Evolutionary conservation across 2,888 invertebrate genomes (phyloP).

Genomic region (Blastobasis adustella): DNA sequence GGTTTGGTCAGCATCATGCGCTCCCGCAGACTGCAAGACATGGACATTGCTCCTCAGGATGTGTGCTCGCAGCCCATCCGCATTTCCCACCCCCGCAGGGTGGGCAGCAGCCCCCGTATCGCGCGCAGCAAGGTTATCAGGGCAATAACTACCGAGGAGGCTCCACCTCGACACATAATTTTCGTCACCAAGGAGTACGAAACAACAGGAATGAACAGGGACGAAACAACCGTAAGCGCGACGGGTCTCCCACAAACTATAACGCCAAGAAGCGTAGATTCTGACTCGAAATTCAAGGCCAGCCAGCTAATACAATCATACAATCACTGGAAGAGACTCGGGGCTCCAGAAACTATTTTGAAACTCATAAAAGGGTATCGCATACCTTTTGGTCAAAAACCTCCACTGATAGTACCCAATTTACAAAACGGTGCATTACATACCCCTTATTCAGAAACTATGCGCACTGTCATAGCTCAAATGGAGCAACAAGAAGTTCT

Average conservation of each 20-base stretch:
- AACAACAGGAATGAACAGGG: neutral
- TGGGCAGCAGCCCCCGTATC: neutral
- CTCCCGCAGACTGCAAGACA: slow-evolving; percentile 8
- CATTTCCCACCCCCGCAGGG: slow-evolving; percentile 8
- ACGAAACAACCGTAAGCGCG: neutral
- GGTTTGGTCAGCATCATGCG: slow-evolving; percentile 1
- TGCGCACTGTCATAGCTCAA: neutral
- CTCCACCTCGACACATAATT: neutral
- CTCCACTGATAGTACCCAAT: neutral
- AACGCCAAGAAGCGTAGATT: slow-evolving; percentile 3
- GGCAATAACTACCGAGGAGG: neutral
- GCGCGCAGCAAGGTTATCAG: neutral
- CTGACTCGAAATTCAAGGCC: slow-evolving; percentile 12
- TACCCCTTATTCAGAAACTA: neutral
- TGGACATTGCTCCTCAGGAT: neutral
- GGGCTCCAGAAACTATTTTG: slow-evolving; percentile 9
- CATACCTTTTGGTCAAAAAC: slow-evolving; percentile 1
- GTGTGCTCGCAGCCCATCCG: neutral
- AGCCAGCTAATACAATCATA: slow-evolving; percentile 7
- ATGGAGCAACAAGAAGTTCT: neutral
- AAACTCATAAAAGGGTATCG: slow-evolving; percentile 14
- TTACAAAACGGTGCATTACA: neutral
- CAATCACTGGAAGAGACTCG: slow-evolving; percentile 8
- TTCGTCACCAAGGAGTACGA: slow-evolving; percentile 1
- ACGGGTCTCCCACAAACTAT: neutral